A percentile compares a stretch with the other conserved stretches of the same genome.
phyloP scores from a whole-genome alignment of 2,113 vertebrate genomes.

The Sciurus niger region DNA sequence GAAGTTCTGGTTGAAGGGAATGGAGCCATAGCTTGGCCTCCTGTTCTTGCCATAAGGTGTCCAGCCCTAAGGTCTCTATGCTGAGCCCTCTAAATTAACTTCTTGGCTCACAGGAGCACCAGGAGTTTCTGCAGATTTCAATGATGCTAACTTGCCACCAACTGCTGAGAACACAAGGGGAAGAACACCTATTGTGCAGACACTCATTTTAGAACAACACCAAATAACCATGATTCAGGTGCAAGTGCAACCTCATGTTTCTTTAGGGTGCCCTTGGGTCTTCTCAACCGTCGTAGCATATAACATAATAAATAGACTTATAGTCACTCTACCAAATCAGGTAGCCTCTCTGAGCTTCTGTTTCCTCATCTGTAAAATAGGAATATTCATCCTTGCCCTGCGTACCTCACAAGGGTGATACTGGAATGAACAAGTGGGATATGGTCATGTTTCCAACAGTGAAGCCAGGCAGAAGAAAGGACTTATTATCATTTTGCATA shows the following conservation, averaged over 20 bases:
- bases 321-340: background rate
- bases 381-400: background rate
- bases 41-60: background rate
- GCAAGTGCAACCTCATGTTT: background rate
- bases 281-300: background rate
- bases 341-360: background rate
- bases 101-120: background rate
- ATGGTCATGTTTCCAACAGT: too few relatives aligned
- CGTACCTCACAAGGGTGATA: background rate
- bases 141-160: background rate
- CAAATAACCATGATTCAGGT: background rate
- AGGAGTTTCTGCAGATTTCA: background rate
- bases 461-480: background rate
- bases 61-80: background rate
- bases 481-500: background rate
- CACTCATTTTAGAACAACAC: background rate
- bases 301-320: too few relatives aligned
- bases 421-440: background rate
- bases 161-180: background rate
- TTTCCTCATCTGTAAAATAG: background rate
- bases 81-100: background rate
- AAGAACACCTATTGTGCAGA: background rate
- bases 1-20: background rate
- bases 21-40: too few relatives aligned
- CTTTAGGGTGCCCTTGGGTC: background rate